Conservation (phyloP, 2,113 vertebrate genomes). For the Pica pica region DNA sequence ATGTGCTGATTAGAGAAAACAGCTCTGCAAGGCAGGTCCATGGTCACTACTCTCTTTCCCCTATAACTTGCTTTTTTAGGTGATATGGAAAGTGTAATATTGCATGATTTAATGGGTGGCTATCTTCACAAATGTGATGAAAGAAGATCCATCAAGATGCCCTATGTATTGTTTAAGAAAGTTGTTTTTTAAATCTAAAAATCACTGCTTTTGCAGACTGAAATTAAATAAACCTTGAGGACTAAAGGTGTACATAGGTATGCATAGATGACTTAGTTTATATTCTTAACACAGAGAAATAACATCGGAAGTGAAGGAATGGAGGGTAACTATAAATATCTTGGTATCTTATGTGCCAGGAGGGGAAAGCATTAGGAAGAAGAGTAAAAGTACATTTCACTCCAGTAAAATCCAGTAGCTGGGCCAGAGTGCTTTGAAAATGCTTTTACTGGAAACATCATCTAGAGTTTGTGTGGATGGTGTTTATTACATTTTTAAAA, state of each 20-base stretch:
- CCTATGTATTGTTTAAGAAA: not conserved
- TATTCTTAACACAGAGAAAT: not conserved
- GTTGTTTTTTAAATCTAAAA: not conserved
- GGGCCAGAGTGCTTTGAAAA: conserved; percentile 13
- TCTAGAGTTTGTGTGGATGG: not conserved
- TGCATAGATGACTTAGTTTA: not conserved
- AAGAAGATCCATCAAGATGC: not conserved
- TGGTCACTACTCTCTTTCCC: not conserved
- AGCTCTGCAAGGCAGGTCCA: not conserved
- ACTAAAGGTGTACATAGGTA: not conserved
- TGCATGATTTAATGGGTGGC: not conserved
- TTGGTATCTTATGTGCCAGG: not conserved
- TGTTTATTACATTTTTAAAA: conserved; percentile 37
- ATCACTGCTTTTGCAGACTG: not conserved
- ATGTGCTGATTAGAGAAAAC: not conserved
- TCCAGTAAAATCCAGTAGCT: conserved; percentile 1
- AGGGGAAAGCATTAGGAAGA: not conserved
- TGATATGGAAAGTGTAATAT: not conserved
- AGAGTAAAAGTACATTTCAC: not conserved
- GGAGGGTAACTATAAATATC: not conserved
- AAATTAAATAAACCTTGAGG: not conserved
- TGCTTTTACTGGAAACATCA: conserved; percentile 44
- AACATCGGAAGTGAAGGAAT: not conserved
- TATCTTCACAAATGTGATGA: not conserved
- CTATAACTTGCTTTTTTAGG: not conserved